These are phyloP conservation scores for Cabera pusaria DNA, from an alignment of 2,888 invertebrate genomes.

Conservation along the genomic window DNA sequence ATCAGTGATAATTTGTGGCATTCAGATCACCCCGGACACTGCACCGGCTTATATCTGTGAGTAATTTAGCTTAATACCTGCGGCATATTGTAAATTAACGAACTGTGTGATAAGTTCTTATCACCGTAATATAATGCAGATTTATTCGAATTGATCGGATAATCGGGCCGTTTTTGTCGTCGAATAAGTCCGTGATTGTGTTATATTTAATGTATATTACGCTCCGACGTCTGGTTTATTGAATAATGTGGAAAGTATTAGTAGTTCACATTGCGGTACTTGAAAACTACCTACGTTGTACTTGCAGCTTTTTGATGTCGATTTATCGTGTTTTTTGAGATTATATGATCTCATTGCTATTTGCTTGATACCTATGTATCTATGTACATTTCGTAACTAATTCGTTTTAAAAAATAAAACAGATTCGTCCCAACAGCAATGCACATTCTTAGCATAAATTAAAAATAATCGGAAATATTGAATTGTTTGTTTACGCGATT, in stretches of 20 bases:
- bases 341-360: no score
- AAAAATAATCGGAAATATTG: no score
- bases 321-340: no score
- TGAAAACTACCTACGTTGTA: no score
- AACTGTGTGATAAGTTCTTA: slow-evolving; percentile 24
- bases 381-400: no score
- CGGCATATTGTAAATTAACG: slow-evolving; percentile 27
- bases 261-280: slow-evolving; percentile 1
- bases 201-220: slow-evolving; percentile 24
- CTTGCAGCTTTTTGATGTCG: no score
- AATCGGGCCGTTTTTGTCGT: slow-evolving; percentile 27
- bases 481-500: no score
- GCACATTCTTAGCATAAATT: no score
- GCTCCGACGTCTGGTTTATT: slow-evolving; percentile 1
- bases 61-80: slow-evolving; percentile 36
- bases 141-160: slow-evolving; percentile 38
- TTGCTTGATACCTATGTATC: no score
- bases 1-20: slow-evolving; percentile 48
- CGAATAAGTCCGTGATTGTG: slow-evolving; percentile 29
- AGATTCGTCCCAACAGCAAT: no score
- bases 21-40: slow-evolving; percentile 34
- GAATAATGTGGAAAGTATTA: slow-evolving; percentile 5
- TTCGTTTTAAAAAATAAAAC: no score
- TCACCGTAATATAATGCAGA: slow-evolving; percentile 29
- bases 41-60: slow-evolving; percentile 46